Conservation (phyloP, 2,888 invertebrate genomes). For the Rhagium mordax region DNA sequence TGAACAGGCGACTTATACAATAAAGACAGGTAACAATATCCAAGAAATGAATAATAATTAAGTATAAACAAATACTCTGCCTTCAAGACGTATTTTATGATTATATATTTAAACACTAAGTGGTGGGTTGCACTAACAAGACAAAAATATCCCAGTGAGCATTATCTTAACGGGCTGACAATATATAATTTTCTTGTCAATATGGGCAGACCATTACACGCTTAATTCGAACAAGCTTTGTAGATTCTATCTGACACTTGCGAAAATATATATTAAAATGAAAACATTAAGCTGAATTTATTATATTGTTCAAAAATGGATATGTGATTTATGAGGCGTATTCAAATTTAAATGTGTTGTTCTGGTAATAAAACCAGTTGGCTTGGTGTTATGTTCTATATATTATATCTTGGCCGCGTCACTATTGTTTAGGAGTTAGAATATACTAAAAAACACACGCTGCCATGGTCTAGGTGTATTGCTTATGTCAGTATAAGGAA, state of each 20-base stretch:
- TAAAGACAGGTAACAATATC: too few relatives aligned
- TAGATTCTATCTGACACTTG: background rate
- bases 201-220: background rate
- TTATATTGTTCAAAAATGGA: background rate
- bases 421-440: background rate
- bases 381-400: background rate
- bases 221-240: background rate
- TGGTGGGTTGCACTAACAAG: too few relatives aligned
- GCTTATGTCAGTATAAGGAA: too few relatives aligned
- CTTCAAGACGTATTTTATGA: too few relatives aligned
- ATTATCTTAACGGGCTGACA: too few relatives aligned
- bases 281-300: constrained; percentile 5
- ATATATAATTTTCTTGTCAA: background rate
- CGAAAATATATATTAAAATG: background rate
- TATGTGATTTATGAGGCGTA: background rate
- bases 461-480: too few relatives aligned
- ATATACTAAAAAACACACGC: too few relatives aligned
- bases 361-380: constrained; percentile 16
- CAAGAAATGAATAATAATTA: too few relatives aligned
- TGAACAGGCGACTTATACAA: too few relatives aligned
- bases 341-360: constrained; percentile 8
- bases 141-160: too few relatives aligned
- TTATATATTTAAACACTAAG: too few relatives aligned
- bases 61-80: too few relatives aligned
- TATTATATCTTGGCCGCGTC: background rate